Evolutionary conservation across 2,797 vertebrate species (phyloP).

Genomic region (Amniataba percoides): DNA sequence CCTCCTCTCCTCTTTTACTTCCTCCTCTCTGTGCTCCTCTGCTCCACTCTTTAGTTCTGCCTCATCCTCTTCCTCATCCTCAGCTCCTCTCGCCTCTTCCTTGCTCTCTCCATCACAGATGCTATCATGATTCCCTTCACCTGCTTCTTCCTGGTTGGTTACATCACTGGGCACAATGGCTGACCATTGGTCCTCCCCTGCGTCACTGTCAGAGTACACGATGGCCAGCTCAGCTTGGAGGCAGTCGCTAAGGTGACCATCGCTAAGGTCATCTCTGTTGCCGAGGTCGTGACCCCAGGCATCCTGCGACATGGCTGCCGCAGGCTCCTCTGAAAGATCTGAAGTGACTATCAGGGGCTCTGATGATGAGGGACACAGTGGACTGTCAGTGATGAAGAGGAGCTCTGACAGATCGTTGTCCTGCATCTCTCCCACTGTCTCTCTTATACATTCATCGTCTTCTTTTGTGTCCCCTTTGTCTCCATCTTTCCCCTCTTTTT

Average conservation of each 20-base stretch:
- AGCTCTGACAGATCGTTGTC: conserved; percentile 40
- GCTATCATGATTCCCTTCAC: neutral
- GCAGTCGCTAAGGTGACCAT: conserved; percentile 72
- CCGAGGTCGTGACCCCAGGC: conserved; percentile 29
- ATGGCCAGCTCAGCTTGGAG: conserved; percentile 77
- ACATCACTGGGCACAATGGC: conserved; percentile 25
- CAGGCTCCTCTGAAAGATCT: conserved; percentile 24
- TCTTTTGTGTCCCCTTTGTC: neutral
- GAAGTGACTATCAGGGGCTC: neutral
- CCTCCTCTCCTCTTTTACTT: conserved; percentile 7
- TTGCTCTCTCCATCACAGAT: conserved; percentile 20
- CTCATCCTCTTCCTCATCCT: neutral
- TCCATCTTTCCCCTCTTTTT: conserved; percentile 16
- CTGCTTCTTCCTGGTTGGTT: conserved; percentile 34
- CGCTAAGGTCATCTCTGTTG: conserved; percentile 64
- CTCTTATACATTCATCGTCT: conserved; percentile 15
- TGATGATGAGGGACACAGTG: conserved; percentile 13
- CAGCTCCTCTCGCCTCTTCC: conserved; percentile 16
- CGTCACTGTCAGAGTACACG: conserved; percentile 77
- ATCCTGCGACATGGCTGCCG: neutral
- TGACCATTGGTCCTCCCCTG: conserved; percentile 68
- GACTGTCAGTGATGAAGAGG: conserved; percentile 23
- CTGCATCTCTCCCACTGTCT: conserved; percentile 12
- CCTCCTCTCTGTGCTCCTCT: conserved; percentile 27
- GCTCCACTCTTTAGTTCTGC: conserved; percentile 1